Evolutionary conservation across 2,113 vertebrate genomes (phyloP), one percentile per base, ranked within the genome.

Genomic region (Anolis carolinensis): DNA sequence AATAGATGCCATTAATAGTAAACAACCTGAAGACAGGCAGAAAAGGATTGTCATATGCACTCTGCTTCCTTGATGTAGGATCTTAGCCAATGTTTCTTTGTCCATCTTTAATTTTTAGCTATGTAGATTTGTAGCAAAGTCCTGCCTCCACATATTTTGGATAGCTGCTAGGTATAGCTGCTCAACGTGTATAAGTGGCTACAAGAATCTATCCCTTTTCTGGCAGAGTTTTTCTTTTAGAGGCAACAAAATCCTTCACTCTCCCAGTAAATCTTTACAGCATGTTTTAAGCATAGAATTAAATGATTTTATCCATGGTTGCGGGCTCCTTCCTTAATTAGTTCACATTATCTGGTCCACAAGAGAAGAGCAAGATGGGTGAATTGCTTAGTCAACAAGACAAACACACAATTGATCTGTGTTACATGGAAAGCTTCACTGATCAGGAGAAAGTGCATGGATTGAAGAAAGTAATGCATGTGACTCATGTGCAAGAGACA

Each of bases 401-500:
- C 63, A 76, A 81, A 86, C 48, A 50, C 34, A n/a, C 79, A 70
- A 77, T 77, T 77, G 87, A 88, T 65, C 63, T 81, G 36, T 16
- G 30, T 36, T 70, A 79, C 67, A 79, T 59, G 34, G 62, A 74
- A 81, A 83, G 68, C 68, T 65, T 48, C 76, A 55, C 68, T 80
- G 82, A 84, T 88, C 87, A 80, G 76, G 77, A 74, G 62, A 84
- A 84, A 84, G 78, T 36, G 59, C 48, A n/a, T 7, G 32, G 72
- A 32, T 81, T 68, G 81, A 88, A 68, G 77, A 88, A 88, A 82
- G 78, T 80, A 88, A 88, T 52, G 34, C 77, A 44, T 75, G 77
- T 55, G 82, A 75, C 59, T 55, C 70, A 44, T 74, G 44, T 55
- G 77, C 59, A n/a, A 80, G n/a, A 84, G 70, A 55, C 70, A 70